Evolutionary conservation across 64 coral and sea anemone genomes (phyloP).

Genomic region (Actinia equina): DNA sequence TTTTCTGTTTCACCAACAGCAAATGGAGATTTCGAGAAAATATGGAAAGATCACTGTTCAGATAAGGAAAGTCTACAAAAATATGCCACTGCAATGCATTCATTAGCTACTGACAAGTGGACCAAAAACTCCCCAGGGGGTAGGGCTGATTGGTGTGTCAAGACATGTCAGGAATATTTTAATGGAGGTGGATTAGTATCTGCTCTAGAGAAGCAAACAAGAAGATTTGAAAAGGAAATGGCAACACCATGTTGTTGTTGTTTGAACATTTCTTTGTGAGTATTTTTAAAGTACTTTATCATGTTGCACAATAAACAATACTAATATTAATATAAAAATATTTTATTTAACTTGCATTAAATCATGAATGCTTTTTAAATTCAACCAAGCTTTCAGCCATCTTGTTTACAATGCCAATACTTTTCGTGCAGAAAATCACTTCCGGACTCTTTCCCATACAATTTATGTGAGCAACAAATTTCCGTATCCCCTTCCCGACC

Average conservation of each 20-base stretch:
- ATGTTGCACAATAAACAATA: too few species aligned
- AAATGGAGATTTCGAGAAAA: conserved; percentile 78
- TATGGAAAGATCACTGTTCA: conserved; percentile 82
- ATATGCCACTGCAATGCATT: conserved; percentile 81
- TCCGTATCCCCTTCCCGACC: too few species aligned
- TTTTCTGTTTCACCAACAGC: conserved; percentile 32
- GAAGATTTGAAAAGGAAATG: conserved; percentile 40
- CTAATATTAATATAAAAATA: too few species aligned
- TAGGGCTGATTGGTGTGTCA: conserved; percentile 82
- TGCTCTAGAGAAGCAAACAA: conserved; percentile 66
- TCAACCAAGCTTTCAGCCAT: too few species aligned
- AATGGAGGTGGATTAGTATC: conserved; percentile 59
- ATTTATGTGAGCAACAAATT: too few species aligned
- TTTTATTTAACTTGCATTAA: too few species aligned
- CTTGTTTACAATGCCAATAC: too few species aligned
- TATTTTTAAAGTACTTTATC: background rate
- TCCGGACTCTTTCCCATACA: too few species aligned
- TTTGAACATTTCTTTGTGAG: background rate
- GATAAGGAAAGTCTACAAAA: conserved; percentile 52
- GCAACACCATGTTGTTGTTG: conserved; percentile 61
- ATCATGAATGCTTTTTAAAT: too few species aligned
- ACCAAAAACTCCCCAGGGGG: conserved; percentile 57
- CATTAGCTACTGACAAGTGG: conserved; percentile 79
- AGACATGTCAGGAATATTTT: conserved; percentile 68
- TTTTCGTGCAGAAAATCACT: too few species aligned